A percentile compares a stretch with the other conserved stretches of the same genome.
Evolutionary conservation across 2,888 invertebrate species (phyloP).

Genomic region (Hirtodrosophila alboralis): DNA sequence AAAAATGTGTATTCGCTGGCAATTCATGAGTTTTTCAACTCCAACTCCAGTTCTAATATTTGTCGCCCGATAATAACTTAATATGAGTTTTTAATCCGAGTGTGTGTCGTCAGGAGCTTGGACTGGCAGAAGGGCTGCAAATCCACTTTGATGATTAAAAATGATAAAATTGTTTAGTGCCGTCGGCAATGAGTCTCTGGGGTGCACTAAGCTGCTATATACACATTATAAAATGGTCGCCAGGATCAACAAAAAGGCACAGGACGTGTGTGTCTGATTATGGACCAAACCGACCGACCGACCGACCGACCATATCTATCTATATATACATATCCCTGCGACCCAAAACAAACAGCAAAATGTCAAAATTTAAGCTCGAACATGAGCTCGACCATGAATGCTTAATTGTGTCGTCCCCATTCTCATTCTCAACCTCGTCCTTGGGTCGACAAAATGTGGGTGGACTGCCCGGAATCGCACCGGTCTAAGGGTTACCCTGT

Average conservation of each 20-base stretch:
- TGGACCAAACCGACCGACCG: constrained; percentile 28
- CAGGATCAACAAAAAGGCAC: constrained; percentile 70
- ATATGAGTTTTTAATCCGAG: constrained; percentile 81
- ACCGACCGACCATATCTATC: constrained; percentile 15
- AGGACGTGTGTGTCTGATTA: constrained; percentile 73
- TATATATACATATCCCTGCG: constrained; percentile 15
- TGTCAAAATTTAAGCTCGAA: constrained; percentile 78
- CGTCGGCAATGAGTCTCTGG: constrained; percentile 80
- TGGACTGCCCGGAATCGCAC: constrained; percentile 20
- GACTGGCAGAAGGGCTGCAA: constrained; percentile 29
- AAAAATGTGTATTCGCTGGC: constrained; percentile 22
- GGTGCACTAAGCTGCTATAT: constrained; percentile 83
- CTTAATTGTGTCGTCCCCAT: constrained; percentile 67
- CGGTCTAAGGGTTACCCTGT: constrained; percentile 51
- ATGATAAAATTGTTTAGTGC: constrained; percentile 83
- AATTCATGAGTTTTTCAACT: constrained; percentile 68
- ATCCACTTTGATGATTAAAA: constrained; percentile 82
- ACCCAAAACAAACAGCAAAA: constrained; percentile 70
- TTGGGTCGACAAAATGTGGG: constrained; percentile 19
- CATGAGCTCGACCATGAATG: constrained; percentile 71
- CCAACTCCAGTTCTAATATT: constrained; percentile 34
- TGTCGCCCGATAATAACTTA: constrained; percentile 81
- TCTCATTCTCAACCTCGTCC: background rate
- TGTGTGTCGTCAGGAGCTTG: constrained; percentile 52
- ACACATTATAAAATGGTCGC: constrained; percentile 84